phyloP scores from a whole-genome alignment of 92 coral and sea anemone species.

The Phenganax stokvisi region DNA sequence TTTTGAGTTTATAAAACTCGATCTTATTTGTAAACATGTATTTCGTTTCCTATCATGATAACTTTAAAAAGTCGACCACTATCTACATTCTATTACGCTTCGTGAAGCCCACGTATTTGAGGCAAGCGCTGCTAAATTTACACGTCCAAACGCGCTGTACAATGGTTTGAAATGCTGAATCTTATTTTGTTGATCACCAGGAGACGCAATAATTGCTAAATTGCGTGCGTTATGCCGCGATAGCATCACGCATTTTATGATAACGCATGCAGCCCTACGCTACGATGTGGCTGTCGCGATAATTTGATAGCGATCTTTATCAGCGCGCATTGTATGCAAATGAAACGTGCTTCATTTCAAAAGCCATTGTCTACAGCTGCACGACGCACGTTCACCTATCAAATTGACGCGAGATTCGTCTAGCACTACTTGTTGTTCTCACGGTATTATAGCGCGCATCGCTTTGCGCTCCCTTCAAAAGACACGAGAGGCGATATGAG shows the following conservation, averaged over 20 bases:
- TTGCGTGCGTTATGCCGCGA: constrained; percentile 12
- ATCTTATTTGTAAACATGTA: no score
- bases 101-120: no score
- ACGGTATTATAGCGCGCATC: constrained; percentile 14
- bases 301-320: constrained; percentile 32
- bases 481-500: constrained; percentile 1
- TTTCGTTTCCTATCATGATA: no score
- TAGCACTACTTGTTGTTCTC: not conserved
- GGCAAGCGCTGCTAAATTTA: no score
- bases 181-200: not conserved
- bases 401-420: constrained; percentile 12
- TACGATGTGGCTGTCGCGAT: constrained; percentile 25
- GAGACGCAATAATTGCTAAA: not conserved
- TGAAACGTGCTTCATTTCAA: constrained; percentile 12
- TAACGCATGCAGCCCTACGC: not conserved
- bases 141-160: no score
- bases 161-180: not conserved
- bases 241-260: constrained; percentile 17
- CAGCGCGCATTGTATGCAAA: constrained; percentile 14
- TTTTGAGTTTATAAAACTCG: no score
- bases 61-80: no score
- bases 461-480: constrained; percentile 4
- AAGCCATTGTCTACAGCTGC: not conserved
- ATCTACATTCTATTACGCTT: no score
- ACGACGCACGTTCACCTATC: constrained; percentile 16